Conservation (phyloP, 2,888 invertebrate species). For the Torymus texanus region DNA sequence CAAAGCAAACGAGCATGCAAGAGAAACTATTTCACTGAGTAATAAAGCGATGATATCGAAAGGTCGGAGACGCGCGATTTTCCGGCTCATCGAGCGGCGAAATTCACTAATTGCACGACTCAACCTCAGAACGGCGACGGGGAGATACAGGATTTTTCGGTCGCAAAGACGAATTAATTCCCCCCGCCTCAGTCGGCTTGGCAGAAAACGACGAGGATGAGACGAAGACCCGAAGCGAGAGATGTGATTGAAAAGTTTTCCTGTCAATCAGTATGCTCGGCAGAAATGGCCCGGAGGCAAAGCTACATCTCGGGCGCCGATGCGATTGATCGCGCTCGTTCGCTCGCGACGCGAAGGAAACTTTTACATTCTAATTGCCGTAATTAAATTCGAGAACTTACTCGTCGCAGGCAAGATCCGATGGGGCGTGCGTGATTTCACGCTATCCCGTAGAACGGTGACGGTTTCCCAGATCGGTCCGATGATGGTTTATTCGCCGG, state of each 20-base stretch:
- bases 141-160: slow-evolving; percentile 18
- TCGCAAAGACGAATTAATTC: slow-evolving; percentile 45
- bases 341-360: slow-evolving; percentile 58
- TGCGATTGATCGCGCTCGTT: slow-evolving; percentile 66
- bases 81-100: slow-evolving; percentile 5
- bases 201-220: slow-evolving; percentile 13
- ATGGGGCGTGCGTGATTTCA: slow-evolving; percentile 34
- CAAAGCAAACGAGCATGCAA: too few species aligned
- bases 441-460: neutral
- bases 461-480: slow-evolving; percentile 3
- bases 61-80: neutral
- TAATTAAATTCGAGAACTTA: slow-evolving; percentile 72
- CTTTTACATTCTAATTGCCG: slow-evolving; percentile 69
- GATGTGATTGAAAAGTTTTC: slow-evolving; percentile 66
- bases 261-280: slow-evolving; percentile 67
- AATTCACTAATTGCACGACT: slow-evolving; percentile 3
- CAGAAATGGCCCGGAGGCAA: slow-evolving; percentile 63
- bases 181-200: neutral
- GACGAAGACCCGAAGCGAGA: slow-evolving; percentile 3
- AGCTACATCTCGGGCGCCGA: slow-evolving; percentile 53
- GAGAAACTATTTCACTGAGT: too few species aligned
- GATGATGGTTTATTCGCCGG: neutral
- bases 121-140: neutral
- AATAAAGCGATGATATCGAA: neutral
- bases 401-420: slow-evolving; percentile 59